A percentile compares a stretch with the other conserved stretches of the same genome.
Conservation (phyloP, 2,797 vertebrate genomes). For the Sarcophilus harrisii region DNA sequence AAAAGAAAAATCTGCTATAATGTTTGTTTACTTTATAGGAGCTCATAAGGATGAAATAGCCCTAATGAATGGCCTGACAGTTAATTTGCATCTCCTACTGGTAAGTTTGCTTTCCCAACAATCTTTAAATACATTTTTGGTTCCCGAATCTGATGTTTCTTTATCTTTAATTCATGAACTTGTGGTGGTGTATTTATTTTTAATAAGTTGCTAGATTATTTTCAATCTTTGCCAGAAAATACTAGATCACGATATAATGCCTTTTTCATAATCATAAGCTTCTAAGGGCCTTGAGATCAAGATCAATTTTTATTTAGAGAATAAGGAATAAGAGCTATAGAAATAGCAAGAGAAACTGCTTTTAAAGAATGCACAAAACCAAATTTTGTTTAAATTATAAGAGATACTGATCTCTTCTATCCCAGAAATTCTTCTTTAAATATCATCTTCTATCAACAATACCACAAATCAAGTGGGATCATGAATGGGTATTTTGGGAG, state of each 20-base stretch:
- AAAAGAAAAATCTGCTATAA: constrained; percentile 63
- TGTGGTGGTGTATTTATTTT: constrained; percentile 54
- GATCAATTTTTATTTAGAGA: constrained; percentile 20
- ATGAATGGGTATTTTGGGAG: not conserved
- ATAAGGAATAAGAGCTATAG: constrained; percentile 30
- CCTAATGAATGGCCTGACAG: constrained; percentile 95
- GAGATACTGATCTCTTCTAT: not conserved
- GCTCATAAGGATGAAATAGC: constrained; percentile 92
- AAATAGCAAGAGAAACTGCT: constrained; percentile 33
- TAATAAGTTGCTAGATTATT: constrained; percentile 61
- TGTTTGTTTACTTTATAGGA: constrained; percentile 86
- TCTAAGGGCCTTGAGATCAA: constrained; percentile 43
- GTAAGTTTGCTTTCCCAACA: constrained; percentile 83
- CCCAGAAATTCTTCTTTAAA: constrained; percentile 23
- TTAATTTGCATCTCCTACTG: constrained; percentile 96
- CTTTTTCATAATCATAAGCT: constrained; percentile 59
- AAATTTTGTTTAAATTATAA: not conserved
- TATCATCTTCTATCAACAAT: not conserved
- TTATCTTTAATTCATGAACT: constrained; percentile 72
- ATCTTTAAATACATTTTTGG: constrained; percentile 58
- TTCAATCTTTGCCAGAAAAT: constrained; percentile 60
- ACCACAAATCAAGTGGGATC: not conserved
- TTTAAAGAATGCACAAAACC: not conserved
- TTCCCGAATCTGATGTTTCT: constrained; percentile 59
- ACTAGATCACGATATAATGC: constrained; percentile 31